These are phyloP conservation scores for Rana temporaria DNA, from an alignment of 2,113 vertebrate genomes.

Conservation along the genomic window DNA sequence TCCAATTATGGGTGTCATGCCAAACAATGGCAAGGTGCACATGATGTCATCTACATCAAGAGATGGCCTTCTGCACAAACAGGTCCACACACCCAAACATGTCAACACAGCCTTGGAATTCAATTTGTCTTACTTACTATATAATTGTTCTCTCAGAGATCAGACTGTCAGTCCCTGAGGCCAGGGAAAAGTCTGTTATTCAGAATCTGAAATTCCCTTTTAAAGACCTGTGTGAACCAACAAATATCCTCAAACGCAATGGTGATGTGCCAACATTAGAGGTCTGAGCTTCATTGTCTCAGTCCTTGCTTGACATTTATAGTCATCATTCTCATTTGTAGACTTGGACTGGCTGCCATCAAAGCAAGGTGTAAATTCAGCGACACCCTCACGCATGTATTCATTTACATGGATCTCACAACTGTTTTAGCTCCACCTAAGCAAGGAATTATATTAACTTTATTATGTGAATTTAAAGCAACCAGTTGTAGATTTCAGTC, in stretches of 20 bases:
- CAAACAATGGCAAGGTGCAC: slow-evolving; percentile 4
- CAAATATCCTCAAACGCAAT: not conserved
- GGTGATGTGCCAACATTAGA: not conserved
- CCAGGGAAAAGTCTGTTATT: slow-evolving; percentile 29
- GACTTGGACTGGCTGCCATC: not conserved
- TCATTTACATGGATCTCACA: not conserved
- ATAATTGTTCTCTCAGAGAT: slow-evolving; percentile 41
- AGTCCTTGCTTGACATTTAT: slow-evolving; percentile 5
- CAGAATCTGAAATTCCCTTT: slow-evolving; percentile 21
- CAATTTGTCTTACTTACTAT: not conserved
- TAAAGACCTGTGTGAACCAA: not conserved
- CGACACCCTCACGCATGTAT: not conserved
- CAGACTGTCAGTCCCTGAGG: not conserved
- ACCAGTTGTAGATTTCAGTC: too few species aligned
- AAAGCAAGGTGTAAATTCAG: not conserved
- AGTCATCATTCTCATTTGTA: not conserved
- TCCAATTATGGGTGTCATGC: slow-evolving; percentile 21
- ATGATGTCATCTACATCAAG: slow-evolving; percentile 12
- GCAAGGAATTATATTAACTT: too few species aligned
- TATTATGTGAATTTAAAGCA: too few species aligned
- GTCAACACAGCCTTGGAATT: slow-evolving; percentile 9
- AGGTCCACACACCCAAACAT: slow-evolving; percentile 32
- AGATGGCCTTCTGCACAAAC: not conserved
- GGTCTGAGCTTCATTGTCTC: not conserved
- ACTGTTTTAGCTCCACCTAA: not conserved